Conservation (phyloP, 2,797 vertebrate genomes). For the Platalea minor region DNA sequence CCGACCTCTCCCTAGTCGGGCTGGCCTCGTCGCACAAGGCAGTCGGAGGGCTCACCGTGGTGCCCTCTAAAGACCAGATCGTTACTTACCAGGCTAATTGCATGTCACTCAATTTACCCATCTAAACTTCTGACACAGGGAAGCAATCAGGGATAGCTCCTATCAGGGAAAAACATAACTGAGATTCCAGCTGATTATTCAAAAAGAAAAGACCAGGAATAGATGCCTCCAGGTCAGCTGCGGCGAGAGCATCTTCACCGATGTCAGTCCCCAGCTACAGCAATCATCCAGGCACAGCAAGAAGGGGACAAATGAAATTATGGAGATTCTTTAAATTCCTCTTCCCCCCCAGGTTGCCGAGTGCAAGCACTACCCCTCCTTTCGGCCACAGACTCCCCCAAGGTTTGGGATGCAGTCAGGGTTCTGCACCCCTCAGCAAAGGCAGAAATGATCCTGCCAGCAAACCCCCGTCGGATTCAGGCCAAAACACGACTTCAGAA, state of each 20-base stretch:
- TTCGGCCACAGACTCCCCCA: neutral
- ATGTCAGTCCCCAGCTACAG: neutral
- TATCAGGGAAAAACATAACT: neutral
- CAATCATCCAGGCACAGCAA: neutral
- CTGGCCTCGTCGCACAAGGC: neutral
- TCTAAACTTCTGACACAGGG: neutral
- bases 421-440: neutral
- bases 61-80: neutral
- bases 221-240: neutral
- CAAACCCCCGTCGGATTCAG: rapidly evolving
- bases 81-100: neutral
- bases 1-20: neutral
- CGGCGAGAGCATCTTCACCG: neutral
- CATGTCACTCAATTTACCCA: neutral
- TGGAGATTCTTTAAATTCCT: neutral
- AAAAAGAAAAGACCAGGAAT: neutral
- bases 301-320: neutral
- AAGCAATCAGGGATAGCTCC: neutral
- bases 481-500: neutral
- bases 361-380: too few relatives aligned
- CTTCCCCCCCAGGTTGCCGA: neutral
- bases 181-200: neutral
- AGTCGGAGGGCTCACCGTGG: neutral
- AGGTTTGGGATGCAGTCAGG: neutral
- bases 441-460: rapidly evolving